Evolutionary conservation across 2,888 invertebrate species (phyloP).

Genomic region (Eutolmus rufibarbis): DNA sequence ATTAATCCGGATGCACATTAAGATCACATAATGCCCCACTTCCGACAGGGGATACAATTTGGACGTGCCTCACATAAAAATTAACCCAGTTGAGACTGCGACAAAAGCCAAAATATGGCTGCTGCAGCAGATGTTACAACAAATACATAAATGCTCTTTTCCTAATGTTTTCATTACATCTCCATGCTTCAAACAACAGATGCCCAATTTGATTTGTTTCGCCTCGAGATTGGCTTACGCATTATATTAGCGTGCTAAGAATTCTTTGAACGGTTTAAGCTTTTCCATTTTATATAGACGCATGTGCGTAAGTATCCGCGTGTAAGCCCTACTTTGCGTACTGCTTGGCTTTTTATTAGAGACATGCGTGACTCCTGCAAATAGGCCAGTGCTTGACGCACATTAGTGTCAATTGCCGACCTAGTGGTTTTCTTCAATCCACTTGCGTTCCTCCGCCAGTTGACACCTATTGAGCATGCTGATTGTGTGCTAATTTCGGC

Average conservation of each 20-base stretch:
- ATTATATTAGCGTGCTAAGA: background rate
- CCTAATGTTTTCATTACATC: background rate
- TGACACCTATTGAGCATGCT: constrained; percentile 3
- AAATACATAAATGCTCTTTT: background rate
- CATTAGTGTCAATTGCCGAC: constrained; percentile 10
- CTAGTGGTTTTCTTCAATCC: background rate
- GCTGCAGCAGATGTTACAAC: background rate
- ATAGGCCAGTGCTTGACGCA: constrained; percentile 8
- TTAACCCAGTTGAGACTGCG: background rate
- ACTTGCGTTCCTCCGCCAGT: background rate
- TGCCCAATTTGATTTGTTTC: background rate
- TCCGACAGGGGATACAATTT: constrained; percentile 6
- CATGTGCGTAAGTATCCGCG: background rate
- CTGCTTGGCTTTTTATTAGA: background rate
- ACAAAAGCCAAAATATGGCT: background rate
- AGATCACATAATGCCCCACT: constrained; percentile 12
- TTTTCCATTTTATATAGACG: background rate
- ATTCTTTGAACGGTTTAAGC: background rate
- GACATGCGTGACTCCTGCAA: background rate
- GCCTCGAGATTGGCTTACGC: background rate
- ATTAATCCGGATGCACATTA: constrained; percentile 25
- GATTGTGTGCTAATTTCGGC: constrained; percentile 38
- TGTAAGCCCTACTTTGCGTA: background rate
- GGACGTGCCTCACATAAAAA: constrained; percentile 12
- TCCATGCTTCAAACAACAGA: background rate